Conservation (phyloP, 1,140 invertebrate genomes). For the Lepidurus arcticus region DNA sequence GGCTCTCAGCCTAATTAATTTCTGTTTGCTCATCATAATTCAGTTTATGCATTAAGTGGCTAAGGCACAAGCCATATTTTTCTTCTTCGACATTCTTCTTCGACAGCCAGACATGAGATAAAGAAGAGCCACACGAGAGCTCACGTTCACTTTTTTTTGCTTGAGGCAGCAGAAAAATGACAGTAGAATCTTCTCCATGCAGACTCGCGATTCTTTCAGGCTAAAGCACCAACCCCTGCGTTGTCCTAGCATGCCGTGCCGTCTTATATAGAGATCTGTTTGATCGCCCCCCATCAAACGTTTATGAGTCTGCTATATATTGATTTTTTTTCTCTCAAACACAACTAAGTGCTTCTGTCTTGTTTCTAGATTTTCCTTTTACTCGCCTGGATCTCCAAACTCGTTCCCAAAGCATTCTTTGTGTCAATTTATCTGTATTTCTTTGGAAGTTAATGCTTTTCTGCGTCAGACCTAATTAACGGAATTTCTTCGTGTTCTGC, state of each 20-base stretch:
- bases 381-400: no score
- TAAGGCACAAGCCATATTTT: not conserved
- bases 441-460: no score
- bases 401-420: no score
- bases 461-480: no score
- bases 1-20: conserved; percentile 3
- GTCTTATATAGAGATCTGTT: conserved; percentile 10
- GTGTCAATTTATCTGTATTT: no score
- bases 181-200: not conserved
- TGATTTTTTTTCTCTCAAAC: conserved; percentile 1
- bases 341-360: not conserved
- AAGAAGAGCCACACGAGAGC: not conserved
- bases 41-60: not conserved
- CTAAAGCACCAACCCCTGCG: not conserved
- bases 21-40: not conserved
- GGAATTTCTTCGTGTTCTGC: no score
- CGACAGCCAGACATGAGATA: not conserved
- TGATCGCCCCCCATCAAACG: conserved; percentile 14
- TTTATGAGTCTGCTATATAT: not conserved
- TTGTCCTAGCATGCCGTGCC: not conserved
- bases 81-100: conserved; percentile 15
- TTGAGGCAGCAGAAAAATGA: conserved; percentile 1
- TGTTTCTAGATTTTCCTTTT: not conserved
- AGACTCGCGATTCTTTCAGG: not conserved
- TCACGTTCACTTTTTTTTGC: not conserved